phyloP scores from a whole-genome alignment of 1,140 invertebrate genomes.

The Diachasmimorpha longicaudata region DNA sequence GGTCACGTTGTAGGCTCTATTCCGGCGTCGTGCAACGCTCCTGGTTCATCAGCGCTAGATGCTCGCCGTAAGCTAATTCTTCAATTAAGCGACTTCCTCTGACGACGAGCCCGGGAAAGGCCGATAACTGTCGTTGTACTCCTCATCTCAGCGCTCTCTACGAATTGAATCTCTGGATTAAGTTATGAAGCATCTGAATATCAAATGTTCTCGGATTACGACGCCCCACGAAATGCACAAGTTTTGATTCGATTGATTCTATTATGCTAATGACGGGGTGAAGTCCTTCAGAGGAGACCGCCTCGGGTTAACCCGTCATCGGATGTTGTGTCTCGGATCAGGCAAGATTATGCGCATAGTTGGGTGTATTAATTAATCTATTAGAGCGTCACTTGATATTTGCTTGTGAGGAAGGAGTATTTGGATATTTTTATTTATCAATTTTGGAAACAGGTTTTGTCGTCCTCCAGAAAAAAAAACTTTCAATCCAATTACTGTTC shows the following conservation, averaged over 20 bases:
- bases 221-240: not conserved
- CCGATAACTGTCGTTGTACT: no score
- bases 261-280: not conserved
- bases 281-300: not conserved
- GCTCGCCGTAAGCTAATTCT: conserved; percentile 45
- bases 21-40: no score
- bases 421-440: no score
- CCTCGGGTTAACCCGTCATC: not conserved
- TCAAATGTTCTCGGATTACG: not conserved
- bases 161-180: conserved; percentile 34
- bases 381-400: not conserved
- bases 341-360: not conserved
- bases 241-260: not conserved
- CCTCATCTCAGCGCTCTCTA: not conserved
- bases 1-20: no score
- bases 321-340: not conserved
- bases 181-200: not conserved
- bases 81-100: conserved; percentile 46
- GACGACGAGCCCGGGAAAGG: conserved; percentile 30
- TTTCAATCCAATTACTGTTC: not conserved
- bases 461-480: not conserved
- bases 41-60: no score
- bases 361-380: not conserved
- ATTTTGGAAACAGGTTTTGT: no score
- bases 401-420: no score